A percentile compares a stretch with the other conserved stretches of the same genome.
Evolutionary conservation across 2,797 vertebrate species (phyloP).

Genomic region (Thripadectes ignobilis): DNA sequence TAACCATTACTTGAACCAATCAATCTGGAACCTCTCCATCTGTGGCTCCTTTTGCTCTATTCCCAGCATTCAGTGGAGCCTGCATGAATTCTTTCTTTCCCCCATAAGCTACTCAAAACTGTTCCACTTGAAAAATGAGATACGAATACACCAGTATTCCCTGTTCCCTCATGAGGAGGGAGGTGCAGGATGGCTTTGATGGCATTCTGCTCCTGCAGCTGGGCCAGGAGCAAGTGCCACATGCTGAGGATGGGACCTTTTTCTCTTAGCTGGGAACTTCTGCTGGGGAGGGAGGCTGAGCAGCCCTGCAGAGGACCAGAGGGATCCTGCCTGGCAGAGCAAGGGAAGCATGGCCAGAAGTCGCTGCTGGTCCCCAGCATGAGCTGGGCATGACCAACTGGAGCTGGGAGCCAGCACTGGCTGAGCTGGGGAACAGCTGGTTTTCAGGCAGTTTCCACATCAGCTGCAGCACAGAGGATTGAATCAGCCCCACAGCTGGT

Average conservation of each 20-base stretch:
- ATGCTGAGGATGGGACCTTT: not conserved
- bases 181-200: not conserved
- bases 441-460: not conserved
- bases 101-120: not conserved
- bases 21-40: not conserved
- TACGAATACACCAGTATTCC: not conserved
- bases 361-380: rapidly evolving
- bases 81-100: not conserved
- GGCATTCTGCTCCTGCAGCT: not conserved
- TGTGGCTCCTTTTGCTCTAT: not conserved
- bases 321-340: not conserved
- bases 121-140: not conserved
- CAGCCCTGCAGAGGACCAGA: not conserved
- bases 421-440: not conserved
- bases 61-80: not conserved
- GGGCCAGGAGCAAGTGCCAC: not conserved
- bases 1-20: not conserved
- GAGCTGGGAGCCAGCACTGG: not conserved
- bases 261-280: not conserved
- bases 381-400: not conserved
- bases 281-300: not conserved
- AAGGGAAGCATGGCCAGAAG: not conserved
- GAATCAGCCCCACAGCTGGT: not conserved
- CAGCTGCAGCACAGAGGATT: not conserved
- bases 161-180: not conserved